These are phyloP conservation scores for Siniperca scherzeri DNA, from an alignment of 2,797 vertebrate genomes.

Conservation along the genomic window DNA sequence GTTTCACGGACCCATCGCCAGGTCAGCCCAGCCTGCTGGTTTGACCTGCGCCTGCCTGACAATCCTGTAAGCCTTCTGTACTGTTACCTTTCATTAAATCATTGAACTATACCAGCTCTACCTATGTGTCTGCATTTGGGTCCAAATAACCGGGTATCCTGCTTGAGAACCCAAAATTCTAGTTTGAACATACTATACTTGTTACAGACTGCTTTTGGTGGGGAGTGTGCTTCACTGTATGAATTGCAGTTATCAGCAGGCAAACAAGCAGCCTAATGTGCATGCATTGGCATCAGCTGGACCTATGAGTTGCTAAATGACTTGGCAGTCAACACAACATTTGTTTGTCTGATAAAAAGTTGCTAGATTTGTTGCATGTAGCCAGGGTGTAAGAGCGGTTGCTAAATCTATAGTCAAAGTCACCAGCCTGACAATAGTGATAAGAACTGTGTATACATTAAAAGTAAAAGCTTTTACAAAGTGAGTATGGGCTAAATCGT, in stretches of 20 bases:
- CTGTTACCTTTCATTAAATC: no score
- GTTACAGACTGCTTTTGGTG: background rate
- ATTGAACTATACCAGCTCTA: no score
- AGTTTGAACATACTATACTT: background rate
- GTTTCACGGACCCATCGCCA: no score
- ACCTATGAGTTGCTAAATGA: slow-evolving; percentile 16
- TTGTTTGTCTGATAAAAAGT: background rate
- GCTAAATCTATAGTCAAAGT: slow-evolving; percentile 13
- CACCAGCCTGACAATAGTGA: background rate
- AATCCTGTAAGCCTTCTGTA: no score
- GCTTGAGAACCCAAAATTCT: no score
- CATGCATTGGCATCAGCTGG: background rate
- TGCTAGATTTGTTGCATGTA: background rate
- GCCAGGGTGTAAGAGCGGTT: slow-evolving; percentile 11
- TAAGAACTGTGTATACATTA: background rate
- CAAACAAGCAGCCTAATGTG: background rate
- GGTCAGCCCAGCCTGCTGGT: no score
- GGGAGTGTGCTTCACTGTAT: background rate
- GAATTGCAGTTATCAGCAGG: slow-evolving; percentile 3
- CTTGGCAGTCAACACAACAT: slow-evolving; percentile 14
- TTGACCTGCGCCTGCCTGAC: no score
- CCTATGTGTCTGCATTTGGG: no score
- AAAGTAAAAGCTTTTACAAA: background rate
- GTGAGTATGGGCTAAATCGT: background rate
- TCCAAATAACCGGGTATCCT: no score